Base-by-base conservation (phyloP, 2,888 invertebrate species). In the Agrotis puta region DNA sequence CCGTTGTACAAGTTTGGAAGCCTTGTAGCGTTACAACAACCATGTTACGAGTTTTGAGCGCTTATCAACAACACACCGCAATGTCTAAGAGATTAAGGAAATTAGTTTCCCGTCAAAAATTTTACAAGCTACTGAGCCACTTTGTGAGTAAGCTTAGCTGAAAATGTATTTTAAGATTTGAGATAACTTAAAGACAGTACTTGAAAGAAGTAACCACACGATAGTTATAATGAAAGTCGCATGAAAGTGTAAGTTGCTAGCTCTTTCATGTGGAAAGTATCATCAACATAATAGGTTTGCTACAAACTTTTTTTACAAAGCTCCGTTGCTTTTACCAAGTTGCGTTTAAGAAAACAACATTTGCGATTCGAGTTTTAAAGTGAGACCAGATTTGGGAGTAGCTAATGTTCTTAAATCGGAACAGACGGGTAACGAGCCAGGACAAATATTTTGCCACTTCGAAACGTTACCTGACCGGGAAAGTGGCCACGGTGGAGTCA, bases 381-480 rank as follows among this genome's bases (percentile, higher is more conserved):
- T 74, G 75, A 77, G 77, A 86, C 86, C 88, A 90, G 92, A 92
- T 92, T 92, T 90, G 88, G 83, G 87, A 89, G 88, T 84, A 89
- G 91, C 91, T 92, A 93, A 94, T 93, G 92, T 92, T 91, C 92
- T 93, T 92, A 93, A 95, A 95, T 94, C 94, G 92, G 92, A 91
- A 90, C 92, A 91, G 91, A 88, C 89, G 92, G 90, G 93, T 93
- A 94, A 94, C 94, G 92, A 93, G 91, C 89, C 91, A 92, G 91
- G 90, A 92, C 93, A 95, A 95, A 96, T 95, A 95, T 95, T 95
- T 95, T 95, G 94, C 93, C 94, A 94, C 94, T 95, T 94, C 89
- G 91, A 89, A 93, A 93, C 93, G 94, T 94, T 95, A 95, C 94
- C 95, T 95, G 95, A 92, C 93, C 94, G 93, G 92, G 92, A 91